These are phyloP conservation scores for Phataginus tetradactyla DNA, from an alignment of 2,797 vertebrate genomes.

Conservation along the genomic window DNA sequence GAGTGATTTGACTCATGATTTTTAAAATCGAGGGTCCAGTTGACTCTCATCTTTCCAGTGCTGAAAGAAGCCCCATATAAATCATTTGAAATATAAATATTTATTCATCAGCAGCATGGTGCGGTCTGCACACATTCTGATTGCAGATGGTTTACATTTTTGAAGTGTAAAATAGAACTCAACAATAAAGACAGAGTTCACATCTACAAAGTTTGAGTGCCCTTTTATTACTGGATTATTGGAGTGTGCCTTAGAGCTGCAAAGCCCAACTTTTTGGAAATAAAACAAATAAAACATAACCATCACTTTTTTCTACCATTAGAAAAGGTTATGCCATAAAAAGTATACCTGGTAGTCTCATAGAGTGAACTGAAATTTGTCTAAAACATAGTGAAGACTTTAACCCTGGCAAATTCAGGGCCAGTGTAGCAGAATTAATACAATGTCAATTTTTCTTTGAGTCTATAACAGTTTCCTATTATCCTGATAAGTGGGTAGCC, in stretches of 20 bases:
- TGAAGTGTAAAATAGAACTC: slow-evolving; percentile 75
- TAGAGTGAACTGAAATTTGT: slow-evolving; percentile 46
- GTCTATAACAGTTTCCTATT: slow-evolving; percentile 80
- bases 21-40: slow-evolving; percentile 75
- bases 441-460: slow-evolving; percentile 82
- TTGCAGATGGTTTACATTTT: slow-evolving; percentile 77
- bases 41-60: slow-evolving; percentile 66
- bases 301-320: slow-evolving; percentile 21
- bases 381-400: slow-evolving; percentile 65
- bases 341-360: slow-evolving; percentile 13
- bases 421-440: slow-evolving; percentile 79
- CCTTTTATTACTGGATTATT: neutral
- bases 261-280: slow-evolving; percentile 14
- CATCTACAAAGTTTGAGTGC: slow-evolving; percentile 33
- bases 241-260: slow-evolving; percentile 28
- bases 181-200: slow-evolving; percentile 47
- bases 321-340: slow-evolving; percentile 64
- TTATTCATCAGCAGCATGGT: slow-evolving; percentile 78
- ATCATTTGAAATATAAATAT: slow-evolving; percentile 77
- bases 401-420: slow-evolving; percentile 65
- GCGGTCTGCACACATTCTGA: slow-evolving; percentile 70
- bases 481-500: slow-evolving; percentile 84
- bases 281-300: neutral
- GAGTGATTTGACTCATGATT: slow-evolving; percentile 62
- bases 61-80: slow-evolving; percentile 75